phyloP scores from a whole-genome alignment of 2,797 vertebrate genomes.

The Triplophysa bombifrons region DNA sequence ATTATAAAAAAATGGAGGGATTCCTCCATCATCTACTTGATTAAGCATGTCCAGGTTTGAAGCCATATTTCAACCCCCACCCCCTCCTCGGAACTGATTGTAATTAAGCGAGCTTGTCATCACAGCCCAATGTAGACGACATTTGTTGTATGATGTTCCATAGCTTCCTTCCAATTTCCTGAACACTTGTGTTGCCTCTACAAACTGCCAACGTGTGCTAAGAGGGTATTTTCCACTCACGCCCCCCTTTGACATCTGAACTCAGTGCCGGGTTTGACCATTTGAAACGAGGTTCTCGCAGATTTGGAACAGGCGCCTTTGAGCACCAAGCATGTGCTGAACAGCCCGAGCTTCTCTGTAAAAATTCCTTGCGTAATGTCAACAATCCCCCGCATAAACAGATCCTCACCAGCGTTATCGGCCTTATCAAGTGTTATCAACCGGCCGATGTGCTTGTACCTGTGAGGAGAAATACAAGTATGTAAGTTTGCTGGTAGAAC shows the following conservation, averaged over 20 bases:
- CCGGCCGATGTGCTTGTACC: conserved; percentile 42
- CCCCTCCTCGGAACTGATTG: conserved; percentile 76
- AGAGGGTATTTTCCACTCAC: conserved; percentile 55
- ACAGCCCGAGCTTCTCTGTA: conserved; percentile 34
- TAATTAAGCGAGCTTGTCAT: conserved; percentile 85
- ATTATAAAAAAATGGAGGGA: conserved; percentile 68
- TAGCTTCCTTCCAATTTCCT: conserved; percentile 58
- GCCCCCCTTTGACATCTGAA: conserved; percentile 23
- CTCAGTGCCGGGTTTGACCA: conserved; percentile 6
- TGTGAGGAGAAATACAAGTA: conserved; percentile 45
- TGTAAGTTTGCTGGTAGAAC: conserved; percentile 42
- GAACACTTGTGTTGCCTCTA: conserved; percentile 60
- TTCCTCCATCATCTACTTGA: conserved; percentile 61
- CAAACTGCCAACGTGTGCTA: conserved; percentile 68
- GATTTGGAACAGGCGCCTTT: conserved; percentile 15
- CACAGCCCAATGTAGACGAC: conserved; percentile 73
- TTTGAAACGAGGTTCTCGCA: neutral
- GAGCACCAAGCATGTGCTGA: conserved; percentile 35
- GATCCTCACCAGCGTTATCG: conserved; percentile 45
- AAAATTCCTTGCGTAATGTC: conserved; percentile 46
- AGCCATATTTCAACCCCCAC: conserved; percentile 73
- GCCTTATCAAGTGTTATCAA: neutral
- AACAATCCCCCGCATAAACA: conserved; percentile 45
- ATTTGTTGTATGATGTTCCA: conserved; percentile 38
- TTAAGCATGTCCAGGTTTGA: conserved; percentile 69